These are phyloP conservation scores for Andrena chrysosceles DNA, from an alignment of 2,888 invertebrate genomes.

Conservation along the genomic window DNA sequence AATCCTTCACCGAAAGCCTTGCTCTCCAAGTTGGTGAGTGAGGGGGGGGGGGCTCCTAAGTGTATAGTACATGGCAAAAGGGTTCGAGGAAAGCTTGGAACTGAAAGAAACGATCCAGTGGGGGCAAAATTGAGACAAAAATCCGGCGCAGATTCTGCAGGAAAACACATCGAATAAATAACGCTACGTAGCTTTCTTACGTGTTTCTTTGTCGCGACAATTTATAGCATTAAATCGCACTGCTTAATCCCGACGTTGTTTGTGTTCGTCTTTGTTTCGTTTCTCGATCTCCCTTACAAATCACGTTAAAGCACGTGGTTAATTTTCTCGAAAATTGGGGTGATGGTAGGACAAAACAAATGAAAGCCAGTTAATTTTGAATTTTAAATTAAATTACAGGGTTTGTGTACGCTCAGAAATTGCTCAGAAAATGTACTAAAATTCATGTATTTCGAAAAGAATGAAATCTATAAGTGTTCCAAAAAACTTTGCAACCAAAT, in stretches of 20 bases:
- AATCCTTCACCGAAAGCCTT: constrained; percentile 59
- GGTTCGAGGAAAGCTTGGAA: constrained; percentile 44
- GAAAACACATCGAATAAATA: constrained; percentile 45
- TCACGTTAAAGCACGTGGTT: constrained; percentile 1
- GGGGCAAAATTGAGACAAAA: constrained; percentile 61
- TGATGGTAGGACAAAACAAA: too few species aligned
- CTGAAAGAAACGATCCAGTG: constrained; percentile 53
- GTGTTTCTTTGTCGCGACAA: constrained; percentile 8
- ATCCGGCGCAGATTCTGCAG: constrained; percentile 47
- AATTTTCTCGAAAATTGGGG: neutral
- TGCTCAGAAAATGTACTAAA: too few species aligned
- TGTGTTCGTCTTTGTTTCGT: constrained; percentile 7
- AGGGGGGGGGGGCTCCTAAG: constrained; percentile 3
- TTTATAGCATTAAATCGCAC: constrained; percentile 23
- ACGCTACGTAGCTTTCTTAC: neutral
- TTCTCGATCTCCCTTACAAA: neutral
- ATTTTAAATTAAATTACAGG: neutral
- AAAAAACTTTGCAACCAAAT: too few species aligned
- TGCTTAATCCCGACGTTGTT: constrained; percentile 23
- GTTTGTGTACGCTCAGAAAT: too few species aligned
- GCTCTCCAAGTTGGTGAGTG: neutral
- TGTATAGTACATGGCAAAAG: constrained; percentile 8
- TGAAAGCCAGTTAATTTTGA: neutral
- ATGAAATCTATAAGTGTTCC: too few species aligned
- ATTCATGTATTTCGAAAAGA: too few species aligned